phyloP scores from a whole-genome alignment of 2,113 vertebrate genomes.

The Cephalopterus ornatus region DNA sequence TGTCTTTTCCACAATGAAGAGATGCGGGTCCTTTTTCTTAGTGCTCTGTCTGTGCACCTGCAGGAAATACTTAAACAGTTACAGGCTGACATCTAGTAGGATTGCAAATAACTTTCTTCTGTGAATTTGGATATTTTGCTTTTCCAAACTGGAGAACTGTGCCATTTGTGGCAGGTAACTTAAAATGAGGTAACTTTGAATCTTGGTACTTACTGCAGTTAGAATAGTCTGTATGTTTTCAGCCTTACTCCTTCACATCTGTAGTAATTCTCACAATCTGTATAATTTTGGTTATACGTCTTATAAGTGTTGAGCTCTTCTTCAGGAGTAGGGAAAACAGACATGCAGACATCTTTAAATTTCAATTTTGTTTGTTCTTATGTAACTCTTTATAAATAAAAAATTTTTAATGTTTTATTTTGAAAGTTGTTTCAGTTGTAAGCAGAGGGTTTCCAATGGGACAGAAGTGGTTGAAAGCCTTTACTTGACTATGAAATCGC shows the following conservation, averaged over 20 bases:
- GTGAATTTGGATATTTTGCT: background rate
- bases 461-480: background rate
- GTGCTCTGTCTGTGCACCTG: background rate
- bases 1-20: background rate
- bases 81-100: background rate
- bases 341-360: background rate
- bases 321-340: background rate
- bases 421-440: background rate
- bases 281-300: background rate
- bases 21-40: background rate
- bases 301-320: background rate
- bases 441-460: background rate
- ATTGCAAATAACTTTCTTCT: background rate
- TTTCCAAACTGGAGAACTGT: background rate
- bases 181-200: background rate
- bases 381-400: background rate
- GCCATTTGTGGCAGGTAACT: background rate
- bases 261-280: background rate
- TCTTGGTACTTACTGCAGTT: background rate
- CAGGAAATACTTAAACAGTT: background rate
- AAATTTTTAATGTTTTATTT: background rate
- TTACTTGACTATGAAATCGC: background rate
- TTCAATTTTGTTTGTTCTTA: background rate
- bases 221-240: background rate
- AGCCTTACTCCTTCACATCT: background rate